Evolutionary conservation across 1,140 invertebrate genomes (phyloP).

Genomic region (Antheraea pernyi): DNA sequence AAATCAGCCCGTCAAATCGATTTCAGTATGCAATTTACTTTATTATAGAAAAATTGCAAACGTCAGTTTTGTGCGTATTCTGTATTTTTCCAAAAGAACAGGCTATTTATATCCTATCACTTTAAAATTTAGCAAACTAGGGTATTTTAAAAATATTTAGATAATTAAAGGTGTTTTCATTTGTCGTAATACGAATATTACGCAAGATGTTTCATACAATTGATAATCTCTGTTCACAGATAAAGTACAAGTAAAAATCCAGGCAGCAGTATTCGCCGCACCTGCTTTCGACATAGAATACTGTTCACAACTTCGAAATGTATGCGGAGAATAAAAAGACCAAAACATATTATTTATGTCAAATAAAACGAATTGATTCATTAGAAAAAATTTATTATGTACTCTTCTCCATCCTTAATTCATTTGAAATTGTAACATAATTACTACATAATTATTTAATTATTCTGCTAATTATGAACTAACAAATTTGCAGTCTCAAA

Average conservation of each 20-base stretch:
- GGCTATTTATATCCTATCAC: too few species aligned
- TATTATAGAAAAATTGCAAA: too few species aligned
- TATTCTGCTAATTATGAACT: constrained; percentile 71
- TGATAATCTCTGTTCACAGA: constrained; percentile 32
- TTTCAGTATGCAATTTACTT: too few species aligned
- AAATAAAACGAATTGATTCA: constrained; percentile 45
- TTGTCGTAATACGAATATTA: too few species aligned
- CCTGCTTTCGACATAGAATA: constrained; percentile 57
- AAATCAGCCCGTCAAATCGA: too few species aligned
- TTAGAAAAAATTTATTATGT: constrained; percentile 72
- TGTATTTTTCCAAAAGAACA: too few species aligned
- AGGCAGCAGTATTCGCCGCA: constrained; percentile 61
- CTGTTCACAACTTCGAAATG: constrained; percentile 47
- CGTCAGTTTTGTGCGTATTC: too few species aligned
- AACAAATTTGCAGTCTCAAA: constrained; percentile 77
- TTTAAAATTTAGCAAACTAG: too few species aligned
- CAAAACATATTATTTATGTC: constrained; percentile 15
- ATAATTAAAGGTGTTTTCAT: too few species aligned
- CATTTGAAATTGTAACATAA: constrained; percentile 53
- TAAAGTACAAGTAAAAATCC: constrained; percentile 54
- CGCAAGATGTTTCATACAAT: background rate
- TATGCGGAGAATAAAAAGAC: constrained; percentile 40
- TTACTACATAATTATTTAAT: constrained; percentile 66
- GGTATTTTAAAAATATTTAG: too few species aligned
- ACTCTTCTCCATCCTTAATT: constrained; percentile 60